Evolutionary conservation across 1,140 invertebrate species (phyloP).

Genomic region (Cyclina sinensis): DNA sequence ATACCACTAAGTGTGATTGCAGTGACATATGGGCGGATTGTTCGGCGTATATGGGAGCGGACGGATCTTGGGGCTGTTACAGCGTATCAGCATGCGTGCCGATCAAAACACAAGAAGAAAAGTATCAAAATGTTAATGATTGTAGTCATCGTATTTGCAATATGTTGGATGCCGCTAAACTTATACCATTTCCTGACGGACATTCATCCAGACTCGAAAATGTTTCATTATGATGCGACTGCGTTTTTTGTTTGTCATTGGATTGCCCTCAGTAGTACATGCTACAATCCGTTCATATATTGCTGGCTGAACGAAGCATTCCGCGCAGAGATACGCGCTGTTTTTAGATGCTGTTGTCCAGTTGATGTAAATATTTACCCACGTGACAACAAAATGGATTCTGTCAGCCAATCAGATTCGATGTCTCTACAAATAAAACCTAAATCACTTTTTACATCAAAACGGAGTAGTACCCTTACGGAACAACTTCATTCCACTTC

Average conservation of each 20-base stretch:
- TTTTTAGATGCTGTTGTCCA: slow-evolving; percentile 75
- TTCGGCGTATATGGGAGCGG: slow-evolving; percentile 80
- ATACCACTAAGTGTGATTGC: slow-evolving; percentile 87
- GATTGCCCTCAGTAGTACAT: slow-evolving; percentile 88
- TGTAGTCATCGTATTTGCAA: slow-evolving; percentile 87
- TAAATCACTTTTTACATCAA: slow-evolving; percentile 17
- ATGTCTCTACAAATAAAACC: slow-evolving; percentile 39
- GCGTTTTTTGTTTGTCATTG: slow-evolving; percentile 88
- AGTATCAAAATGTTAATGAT: slow-evolving; percentile 87
- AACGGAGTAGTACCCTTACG: background rate
- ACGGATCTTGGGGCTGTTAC: slow-evolving; percentile 81
- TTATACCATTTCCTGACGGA: slow-evolving; percentile 88
- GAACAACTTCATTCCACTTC: background rate
- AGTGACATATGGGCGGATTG: slow-evolving; percentile 85
- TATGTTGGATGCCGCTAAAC: slow-evolving; percentile 88
- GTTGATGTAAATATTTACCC: slow-evolving; percentile 30
- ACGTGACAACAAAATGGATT: slow-evolving; percentile 31
- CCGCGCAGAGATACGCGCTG: slow-evolving; percentile 79
- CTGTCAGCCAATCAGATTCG: slow-evolving; percentile 48
- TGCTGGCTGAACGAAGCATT: slow-evolving; percentile 88
- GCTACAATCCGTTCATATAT: slow-evolving; percentile 89
- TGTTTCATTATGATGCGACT: slow-evolving; percentile 79
- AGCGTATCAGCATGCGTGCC: slow-evolving; percentile 78
- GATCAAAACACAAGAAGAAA: slow-evolving; percentile 83
- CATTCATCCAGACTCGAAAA: slow-evolving; percentile 85